Evolutionary conservation across 1,140 invertebrate species (phyloP).

Genomic region (Pachypeltis micranthus): DNA sequence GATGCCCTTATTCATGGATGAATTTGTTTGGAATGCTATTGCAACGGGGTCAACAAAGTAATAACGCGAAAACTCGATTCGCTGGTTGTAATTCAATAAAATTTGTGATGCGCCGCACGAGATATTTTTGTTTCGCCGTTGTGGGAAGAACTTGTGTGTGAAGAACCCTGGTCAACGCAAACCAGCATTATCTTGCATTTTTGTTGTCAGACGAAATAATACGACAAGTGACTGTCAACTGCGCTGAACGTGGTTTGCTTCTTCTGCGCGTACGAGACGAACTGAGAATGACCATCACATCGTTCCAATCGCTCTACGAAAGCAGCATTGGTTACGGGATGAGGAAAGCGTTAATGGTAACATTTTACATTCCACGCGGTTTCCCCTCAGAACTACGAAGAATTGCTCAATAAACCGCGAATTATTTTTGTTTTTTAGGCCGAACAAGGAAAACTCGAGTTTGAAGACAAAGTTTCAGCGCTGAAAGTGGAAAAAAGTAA

Average conservation of each 20-base stretch:
- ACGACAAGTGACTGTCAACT: conserved; percentile 92
- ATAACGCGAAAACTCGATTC: too few relatives aligned
- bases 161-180: too few relatives aligned
- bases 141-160: too few relatives aligned
- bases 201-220: conserved; percentile 86
- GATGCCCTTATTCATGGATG: too few relatives aligned
- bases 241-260: conserved; percentile 88
- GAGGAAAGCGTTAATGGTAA: conserved; percentile 84
- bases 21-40: too few relatives aligned
- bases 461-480: conserved; percentile 45
- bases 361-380: neutral
- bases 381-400: neutral
- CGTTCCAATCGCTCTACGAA: conserved; percentile 89
- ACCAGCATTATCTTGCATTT: too few relatives aligned
- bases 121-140: too few relatives aligned
- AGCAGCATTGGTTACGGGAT: conserved; percentile 96
- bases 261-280: conserved; percentile 87
- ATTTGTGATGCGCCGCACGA: too few relatives aligned
- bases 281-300: conserved; percentile 88
- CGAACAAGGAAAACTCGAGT: conserved; percentile 57
- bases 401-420: neutral
- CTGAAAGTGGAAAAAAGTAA: conserved; percentile 57
- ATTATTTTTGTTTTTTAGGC: conserved; percentile 32
- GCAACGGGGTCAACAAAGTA: too few relatives aligned
- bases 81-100: too few relatives aligned